Evolutionary conservation across 2,888 invertebrate genomes (phyloP).

Genomic region (Phrixothrix hirtus): DNA sequence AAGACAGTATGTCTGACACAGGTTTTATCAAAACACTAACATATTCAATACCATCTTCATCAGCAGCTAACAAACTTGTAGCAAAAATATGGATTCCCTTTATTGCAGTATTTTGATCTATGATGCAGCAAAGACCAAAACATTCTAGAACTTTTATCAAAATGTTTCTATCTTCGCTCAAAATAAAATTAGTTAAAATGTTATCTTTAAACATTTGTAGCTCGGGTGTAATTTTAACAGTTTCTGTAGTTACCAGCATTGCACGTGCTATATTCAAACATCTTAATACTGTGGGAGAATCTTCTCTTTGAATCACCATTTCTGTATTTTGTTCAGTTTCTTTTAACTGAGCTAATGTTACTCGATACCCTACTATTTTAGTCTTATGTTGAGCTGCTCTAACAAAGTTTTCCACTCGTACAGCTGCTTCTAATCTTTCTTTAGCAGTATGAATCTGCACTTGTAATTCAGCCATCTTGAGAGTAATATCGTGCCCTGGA

Average conservation of each 20-base stretch:
- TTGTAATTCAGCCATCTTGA: no score
- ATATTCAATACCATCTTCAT: slow-evolving; percentile 60
- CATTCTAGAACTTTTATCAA: slow-evolving; percentile 65
- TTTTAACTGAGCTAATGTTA: slow-evolving; percentile 35
- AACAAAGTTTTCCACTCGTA: slow-evolving; percentile 61
- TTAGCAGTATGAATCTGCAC: no score
- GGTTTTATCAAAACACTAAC: slow-evolving; percentile 65
- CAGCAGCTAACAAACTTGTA: no score
- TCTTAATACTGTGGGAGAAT: slow-evolving; percentile 64
- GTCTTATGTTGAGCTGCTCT: slow-evolving; percentile 62
- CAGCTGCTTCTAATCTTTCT: no score
- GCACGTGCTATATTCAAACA: slow-evolving; percentile 69
- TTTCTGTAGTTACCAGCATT: no score
- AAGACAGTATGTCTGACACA: slow-evolving; percentile 70
- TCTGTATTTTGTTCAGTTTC: slow-evolving; percentile 15
- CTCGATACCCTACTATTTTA: slow-evolving; percentile 53
- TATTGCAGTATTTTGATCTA: slow-evolving; percentile 72
- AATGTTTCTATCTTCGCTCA: slow-evolving; percentile 55
- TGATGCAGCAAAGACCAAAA: slow-evolving; percentile 72
- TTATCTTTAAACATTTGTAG: slow-evolving; percentile 52
- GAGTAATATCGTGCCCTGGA: no score
- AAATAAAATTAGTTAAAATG: slow-evolving; percentile 47
- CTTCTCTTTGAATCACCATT: slow-evolving; percentile 54
- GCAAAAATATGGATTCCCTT: slow-evolving; percentile 71
- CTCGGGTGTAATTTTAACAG: no score